Base-by-base conservation (phyloP, 1,140 invertebrate genomes). In the Harlomillsia oculata region DNA sequence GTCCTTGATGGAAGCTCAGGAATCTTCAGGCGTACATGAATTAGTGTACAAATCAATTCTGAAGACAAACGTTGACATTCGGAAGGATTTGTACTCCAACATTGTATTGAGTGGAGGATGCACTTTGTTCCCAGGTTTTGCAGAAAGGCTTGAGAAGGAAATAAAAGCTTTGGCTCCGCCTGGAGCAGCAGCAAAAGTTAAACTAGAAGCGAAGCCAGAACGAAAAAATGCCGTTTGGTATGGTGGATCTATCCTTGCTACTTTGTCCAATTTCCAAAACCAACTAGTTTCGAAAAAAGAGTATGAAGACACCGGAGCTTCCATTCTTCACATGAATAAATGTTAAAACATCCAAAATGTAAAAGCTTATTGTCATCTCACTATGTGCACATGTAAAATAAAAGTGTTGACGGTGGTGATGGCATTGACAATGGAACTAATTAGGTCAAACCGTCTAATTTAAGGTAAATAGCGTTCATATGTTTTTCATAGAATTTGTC, bases 221-320 rank as follows among this genome's bases (percentile, higher is more conserved):
- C 28, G 56, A 37, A 36, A 46, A 14, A 52, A 32, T n/a, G 28
- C 29, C 14, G n/a, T 34, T 13, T 58, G 56, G 56, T 5, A 40
- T 1, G 56, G 56, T 8, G 56, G 40, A 60, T 89, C 86, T 62
- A 89, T 89, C 37, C 23, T 58, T 28, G 48, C 56, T 21, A 52
- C 56, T 0, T 37, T 58, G 40, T 16, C 48, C 4, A 58, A 43
- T 37, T 58, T 58, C 26, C 14, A 23, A 9, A 52, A 39, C 16
- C 20, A 41, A 11, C 30, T 52, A 8, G 30, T 58, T 3, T 44
- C 48, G 1, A 58, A 52, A 40, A 13, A 34, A 16, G 39, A 43
- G 3, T 58, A 41, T 30, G 49, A 51, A 13, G 56, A 58, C 14
- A 49, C 21, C 16, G 49, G 56, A 45, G 4, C 26, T 3, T 11